A percentile compares a stretch with the other conserved stretches of the same genome.
Evolutionary conservation across 1,140 invertebrate species (phyloP).

Genomic region (Trichonephila clavata): DNA sequence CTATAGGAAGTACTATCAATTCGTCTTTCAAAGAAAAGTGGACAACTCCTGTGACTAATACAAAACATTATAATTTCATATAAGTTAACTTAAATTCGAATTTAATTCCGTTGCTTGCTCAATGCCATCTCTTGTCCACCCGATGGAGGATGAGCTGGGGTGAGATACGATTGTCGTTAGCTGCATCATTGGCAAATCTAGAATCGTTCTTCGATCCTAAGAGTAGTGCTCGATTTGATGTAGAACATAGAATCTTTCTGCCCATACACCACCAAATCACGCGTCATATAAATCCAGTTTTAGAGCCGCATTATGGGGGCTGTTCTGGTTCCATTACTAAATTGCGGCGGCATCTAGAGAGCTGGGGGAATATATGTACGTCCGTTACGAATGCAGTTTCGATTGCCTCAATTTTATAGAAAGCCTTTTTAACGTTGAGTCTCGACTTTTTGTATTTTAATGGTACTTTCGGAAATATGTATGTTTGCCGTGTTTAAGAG

Average conservation of each 20-base stretch:
- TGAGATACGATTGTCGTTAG: conserved; percentile 50
- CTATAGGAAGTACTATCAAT: too few species aligned
- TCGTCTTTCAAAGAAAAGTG: too few species aligned
- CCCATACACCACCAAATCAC: conserved; percentile 38
- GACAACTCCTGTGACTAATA: too few species aligned
- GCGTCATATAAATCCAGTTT: conserved; percentile 65
- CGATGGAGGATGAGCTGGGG: background rate
- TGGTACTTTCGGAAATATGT: too few species aligned
- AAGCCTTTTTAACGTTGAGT: conserved; percentile 59
- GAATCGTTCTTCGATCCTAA: conserved; percentile 30
- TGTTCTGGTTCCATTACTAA: conserved; percentile 50
- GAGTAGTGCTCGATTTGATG: background rate
- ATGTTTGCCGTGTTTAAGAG: too few species aligned
- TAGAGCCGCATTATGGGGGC: conserved; percentile 28
- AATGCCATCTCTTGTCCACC: background rate
- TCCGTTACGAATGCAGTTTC: conserved; percentile 12
- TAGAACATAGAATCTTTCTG: background rate
- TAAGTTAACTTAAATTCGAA: background rate
- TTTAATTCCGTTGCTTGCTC: background rate
- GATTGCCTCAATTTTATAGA: conserved; percentile 60
- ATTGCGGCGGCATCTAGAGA: background rate
- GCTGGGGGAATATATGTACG: background rate
- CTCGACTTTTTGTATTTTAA: background rate
- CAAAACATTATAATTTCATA: too few species aligned
- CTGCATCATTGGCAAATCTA: background rate